Evolutionary conservation across 2,888 invertebrate genomes (phyloP), one percentile per base, ranked within the genome.

Genomic region (Panzeria rudis): DNA sequence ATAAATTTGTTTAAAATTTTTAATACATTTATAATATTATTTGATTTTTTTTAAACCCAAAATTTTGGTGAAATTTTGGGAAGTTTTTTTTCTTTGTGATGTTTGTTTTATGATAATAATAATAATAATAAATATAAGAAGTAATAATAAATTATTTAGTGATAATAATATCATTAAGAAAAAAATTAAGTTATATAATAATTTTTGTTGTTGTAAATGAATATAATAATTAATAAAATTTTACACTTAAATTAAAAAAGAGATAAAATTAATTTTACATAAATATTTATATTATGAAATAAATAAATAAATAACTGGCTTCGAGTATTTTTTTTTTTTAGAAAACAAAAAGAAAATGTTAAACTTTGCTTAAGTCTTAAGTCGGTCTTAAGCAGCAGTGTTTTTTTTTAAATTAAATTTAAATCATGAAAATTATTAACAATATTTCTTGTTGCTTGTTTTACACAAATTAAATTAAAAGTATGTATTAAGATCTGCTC

Each of bases 11-110:
- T 83, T 77, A 89, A 90, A 90, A 90, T 90, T 90, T 90, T 88
- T 89, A 90, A 90, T 90, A 90, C 90, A 90, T 91, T 91, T 90
- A 90, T 90, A 90, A 90, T 90, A 91, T 91, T 89, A 90, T 89
- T 89, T 90, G 59, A 88, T 78, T 77, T 87, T 84, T 77, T 79
- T 64, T 78, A 20, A 17, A 20, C 71, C 82, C 69, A 76, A 64
- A 76, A 69, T 72, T 79, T 79, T 81, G 20, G n/a, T 66, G 47
- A 62, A 44, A 62, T n/a, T 83, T 82, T 86, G 72, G 71, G 66
- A 79, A 1, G 62, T 79, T 81, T 86, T 86, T 87, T 87, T 87
- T 87, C 87, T 87, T 87, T 87, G 86, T 87, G 87, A 86, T 87
- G n/a, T 32, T 87, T 82, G 81, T 86, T 72, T 88, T 86, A 88